Evolutionary conservation across 2,113 vertebrate species (phyloP).

Genomic region (Chloebia gouldiae): DNA sequence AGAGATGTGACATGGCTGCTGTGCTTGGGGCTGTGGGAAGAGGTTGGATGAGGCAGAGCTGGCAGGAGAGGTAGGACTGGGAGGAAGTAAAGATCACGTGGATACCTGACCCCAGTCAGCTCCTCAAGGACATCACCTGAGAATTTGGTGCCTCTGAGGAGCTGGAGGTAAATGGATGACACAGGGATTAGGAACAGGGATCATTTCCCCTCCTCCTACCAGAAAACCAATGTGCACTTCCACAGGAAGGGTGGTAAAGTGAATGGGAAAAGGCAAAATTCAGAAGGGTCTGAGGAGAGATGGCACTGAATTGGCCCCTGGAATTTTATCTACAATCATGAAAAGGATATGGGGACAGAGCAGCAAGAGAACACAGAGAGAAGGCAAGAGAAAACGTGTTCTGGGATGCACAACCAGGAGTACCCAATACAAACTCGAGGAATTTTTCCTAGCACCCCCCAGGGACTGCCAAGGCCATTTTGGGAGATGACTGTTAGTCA

Average conservation of each 20-base stretch:
- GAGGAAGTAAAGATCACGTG: background rate
- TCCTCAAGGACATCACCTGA: background rate
- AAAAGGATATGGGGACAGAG: background rate
- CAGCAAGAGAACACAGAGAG: background rate
- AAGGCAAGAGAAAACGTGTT: background rate
- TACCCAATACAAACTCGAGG: background rate
- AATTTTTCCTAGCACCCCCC: background rate
- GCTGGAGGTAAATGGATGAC: background rate
- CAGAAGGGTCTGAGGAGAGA: rapidly evolving
- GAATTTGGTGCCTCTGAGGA: background rate
- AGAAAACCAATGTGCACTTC: background rate
- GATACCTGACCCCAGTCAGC: background rate
- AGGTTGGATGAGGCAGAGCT: background rate
- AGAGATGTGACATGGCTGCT: background rate
- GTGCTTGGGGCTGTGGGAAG: background rate
- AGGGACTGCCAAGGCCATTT: background rate
- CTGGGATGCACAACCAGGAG: background rate
- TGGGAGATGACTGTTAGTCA: background rate
- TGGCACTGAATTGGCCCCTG: background rate
- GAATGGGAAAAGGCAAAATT: background rate
- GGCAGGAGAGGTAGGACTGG: background rate
- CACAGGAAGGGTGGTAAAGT: background rate
- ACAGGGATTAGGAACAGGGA: background rate
- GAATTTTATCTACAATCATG: background rate
- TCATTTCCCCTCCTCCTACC: background rate